Conservation (phyloP, 2,888 invertebrate genomes). For the Gastracanthus pulcherrimus region DNA sequence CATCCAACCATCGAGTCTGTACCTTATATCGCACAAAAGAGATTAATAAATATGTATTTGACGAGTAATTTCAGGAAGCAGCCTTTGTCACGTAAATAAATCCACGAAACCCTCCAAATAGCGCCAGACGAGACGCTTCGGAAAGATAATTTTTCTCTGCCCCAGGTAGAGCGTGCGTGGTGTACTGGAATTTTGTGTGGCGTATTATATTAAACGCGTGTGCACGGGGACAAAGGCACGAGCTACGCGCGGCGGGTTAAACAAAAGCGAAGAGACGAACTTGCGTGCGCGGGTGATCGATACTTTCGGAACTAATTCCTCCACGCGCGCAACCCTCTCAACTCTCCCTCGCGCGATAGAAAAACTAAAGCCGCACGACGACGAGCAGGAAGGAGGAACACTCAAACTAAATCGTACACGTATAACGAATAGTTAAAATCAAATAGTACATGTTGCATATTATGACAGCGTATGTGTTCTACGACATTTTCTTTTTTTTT, state of each 20-base stretch:
- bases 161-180: not conserved
- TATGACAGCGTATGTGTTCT: not conserved
- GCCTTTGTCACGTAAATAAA: too few species aligned
- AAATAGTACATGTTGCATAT: not conserved
- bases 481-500: not conserved
- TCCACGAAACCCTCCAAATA: too few species aligned
- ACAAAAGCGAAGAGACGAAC: slow-evolving; percentile 13
- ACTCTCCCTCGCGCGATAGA: too few species aligned
- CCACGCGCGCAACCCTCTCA: too few species aligned
- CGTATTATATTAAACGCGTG: not conserved
- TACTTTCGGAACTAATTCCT: slow-evolving; percentile 31
- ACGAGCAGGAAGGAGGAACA: not conserved
- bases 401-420: too few species aligned
- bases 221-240: not conserved
- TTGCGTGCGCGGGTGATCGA: slow-evolving; percentile 24
- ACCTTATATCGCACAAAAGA: too few species aligned
- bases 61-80: too few species aligned
- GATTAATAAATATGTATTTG: too few species aligned
- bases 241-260: not conserved
- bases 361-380: too few species aligned
- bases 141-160: not conserved
- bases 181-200: slow-evolving; percentile 8
- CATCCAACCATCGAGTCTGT: too few species aligned
- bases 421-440: not conserved
- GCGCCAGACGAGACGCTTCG: too few species aligned